Evolutionary conservation across 2,113 vertebrate genomes (phyloP).

Genomic region (Poeciliopsis retropinna): DNA sequence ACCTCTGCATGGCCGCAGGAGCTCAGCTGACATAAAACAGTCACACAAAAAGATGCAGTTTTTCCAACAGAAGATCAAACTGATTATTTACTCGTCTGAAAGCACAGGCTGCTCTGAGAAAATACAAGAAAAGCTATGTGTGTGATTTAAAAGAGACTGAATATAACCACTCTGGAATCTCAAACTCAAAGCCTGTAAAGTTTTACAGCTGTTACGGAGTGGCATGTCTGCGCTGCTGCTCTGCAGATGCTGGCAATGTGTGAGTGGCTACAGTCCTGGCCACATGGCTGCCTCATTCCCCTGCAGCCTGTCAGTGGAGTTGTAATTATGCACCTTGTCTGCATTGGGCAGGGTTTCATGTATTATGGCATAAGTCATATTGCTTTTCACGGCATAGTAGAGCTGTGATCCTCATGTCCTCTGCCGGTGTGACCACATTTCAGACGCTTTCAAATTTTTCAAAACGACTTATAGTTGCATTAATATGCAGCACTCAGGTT

Average conservation of each 20-base stretch:
- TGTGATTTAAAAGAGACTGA: neutral
- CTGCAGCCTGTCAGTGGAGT: slow-evolving; percentile 32
- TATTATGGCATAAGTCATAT: slow-evolving; percentile 21
- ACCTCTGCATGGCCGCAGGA: slow-evolving; percentile 70
- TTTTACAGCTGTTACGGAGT: slow-evolving; percentile 8
- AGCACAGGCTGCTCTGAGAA: slow-evolving; percentile 2
- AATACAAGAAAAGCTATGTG: neutral
- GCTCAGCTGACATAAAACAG: slow-evolving; percentile 39
- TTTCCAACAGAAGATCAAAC: slow-evolving; percentile 21
- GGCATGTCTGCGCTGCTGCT: slow-evolving; percentile 24
- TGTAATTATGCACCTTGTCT: slow-evolving; percentile 50
- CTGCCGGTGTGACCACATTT: slow-evolving; percentile 22
- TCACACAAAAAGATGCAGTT: slow-evolving; percentile 14
- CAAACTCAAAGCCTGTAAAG: neutral
- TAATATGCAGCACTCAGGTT: neutral
- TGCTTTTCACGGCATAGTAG: slow-evolving; percentile 39
- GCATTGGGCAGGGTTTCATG: slow-evolving; percentile 39
- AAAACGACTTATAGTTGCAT: slow-evolving; percentile 1
- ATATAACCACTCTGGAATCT: neutral
- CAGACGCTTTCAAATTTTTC: slow-evolving; percentile 13
- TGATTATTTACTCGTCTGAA: slow-evolving; percentile 10
- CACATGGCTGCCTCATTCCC: slow-evolving; percentile 7
- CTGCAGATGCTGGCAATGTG: slow-evolving; percentile 34
- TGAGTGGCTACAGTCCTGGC: slow-evolving; percentile 23
- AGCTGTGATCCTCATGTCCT: slow-evolving; percentile 29